Percentiles rank a stretch among this genome's conserved stretches.
Evolutionary conservation across 1,140 invertebrate genomes (phyloP).

Genomic region (Drosophila dunni): DNA sequence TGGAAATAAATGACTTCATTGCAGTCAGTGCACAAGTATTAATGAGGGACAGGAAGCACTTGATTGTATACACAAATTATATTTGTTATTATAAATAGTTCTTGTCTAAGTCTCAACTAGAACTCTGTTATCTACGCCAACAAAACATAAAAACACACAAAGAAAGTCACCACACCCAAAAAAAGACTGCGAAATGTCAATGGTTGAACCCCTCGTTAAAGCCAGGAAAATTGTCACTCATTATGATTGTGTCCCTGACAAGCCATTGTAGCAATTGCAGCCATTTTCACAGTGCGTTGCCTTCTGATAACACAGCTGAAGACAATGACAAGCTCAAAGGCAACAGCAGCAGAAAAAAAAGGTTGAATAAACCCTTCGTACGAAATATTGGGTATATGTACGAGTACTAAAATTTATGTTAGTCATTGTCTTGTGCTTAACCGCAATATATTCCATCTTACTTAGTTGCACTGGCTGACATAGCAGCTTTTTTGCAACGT

Average conservation of each 20-base stretch:
- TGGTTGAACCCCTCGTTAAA: conserved; percentile 12
- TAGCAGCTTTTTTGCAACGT: background rate
- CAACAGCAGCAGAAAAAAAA: conserved; percentile 25
- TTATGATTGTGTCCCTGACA: conserved; percentile 27
- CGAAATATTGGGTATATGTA: conserved; percentile 19
- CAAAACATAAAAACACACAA: background rate
- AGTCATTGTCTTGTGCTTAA: conserved; percentile 69
- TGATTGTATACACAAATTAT: background rate
- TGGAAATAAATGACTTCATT: conserved; percentile 8
- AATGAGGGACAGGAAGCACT: conserved; percentile 36
- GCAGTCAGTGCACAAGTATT: conserved; percentile 38
- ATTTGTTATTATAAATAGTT: background rate
- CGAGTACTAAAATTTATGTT: conserved; percentile 67
- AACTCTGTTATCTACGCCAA: background rate
- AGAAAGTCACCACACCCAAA: conserved; percentile 14
- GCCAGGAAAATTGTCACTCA: conserved; percentile 41
- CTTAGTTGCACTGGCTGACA: conserved; percentile 50
- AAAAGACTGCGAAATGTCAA: conserved; percentile 20
- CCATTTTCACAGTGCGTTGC: conserved; percentile 66
- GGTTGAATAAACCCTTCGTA: conserved; percentile 51
- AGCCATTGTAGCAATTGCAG: conserved; percentile 52
- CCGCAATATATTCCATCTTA: conserved; percentile 48
- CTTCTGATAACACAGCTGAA: conserved; percentile 58
- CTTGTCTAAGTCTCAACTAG: conserved; percentile 6
- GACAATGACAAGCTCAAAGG: conserved; percentile 51